Base-by-base conservation (phyloP, 2,888 invertebrate genomes). In the Leptarthrus brevirostris region DNA sequence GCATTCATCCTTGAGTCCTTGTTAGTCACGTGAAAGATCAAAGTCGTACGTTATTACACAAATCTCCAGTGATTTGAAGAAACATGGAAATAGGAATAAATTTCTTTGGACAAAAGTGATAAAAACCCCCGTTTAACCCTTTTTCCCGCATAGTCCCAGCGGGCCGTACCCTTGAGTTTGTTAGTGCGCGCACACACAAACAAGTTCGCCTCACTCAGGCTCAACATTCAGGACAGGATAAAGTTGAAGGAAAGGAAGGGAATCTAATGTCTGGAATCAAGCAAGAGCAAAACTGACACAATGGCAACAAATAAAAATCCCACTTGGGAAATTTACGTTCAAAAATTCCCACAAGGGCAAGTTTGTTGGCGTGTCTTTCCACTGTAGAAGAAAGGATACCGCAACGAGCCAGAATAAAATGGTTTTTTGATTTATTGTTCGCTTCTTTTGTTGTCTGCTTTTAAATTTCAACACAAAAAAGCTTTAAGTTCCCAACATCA, bases 261-360 rank as follows among this genome's bases (percentile, higher is more conserved):
- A 47, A 47, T 64, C 64, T 64, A 64, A 64, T 44, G 44, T 44
- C 47, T 64, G 64, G 64, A 64, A 47, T 64, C 64, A 64, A 44
- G 44, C 64, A 22, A 47, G 22, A 64, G 47, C 24, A 49, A 34
- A 52, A 69, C 69, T 69, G 69, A 69, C 69, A 69, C 69, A 36
- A 73, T 36, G 20, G 26, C 53, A 66, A 30, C 64, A 73, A 73
- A 73, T 66, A 54, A 69, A 73, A 73, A 56, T 73, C 53, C 52
- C 73, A 73, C 73, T 73, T 73, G 73, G 73, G 73, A 73, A 73
- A 73, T 73, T 73, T 73, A 69, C 54, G 34, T 54, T 73, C 56
- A 56, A 56, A 72, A 72, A 71, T 71, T 54, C 71, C 54, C 71
- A 71, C 34, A 26, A 71, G 71, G 49, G 26, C n/a, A 54, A 54